A percentile compares a stretch with the other conserved stretches of the same genome.
Evolutionary conservation across 2,113 vertebrate genomes (phyloP).

Genomic region (Columba livia): DNA sequence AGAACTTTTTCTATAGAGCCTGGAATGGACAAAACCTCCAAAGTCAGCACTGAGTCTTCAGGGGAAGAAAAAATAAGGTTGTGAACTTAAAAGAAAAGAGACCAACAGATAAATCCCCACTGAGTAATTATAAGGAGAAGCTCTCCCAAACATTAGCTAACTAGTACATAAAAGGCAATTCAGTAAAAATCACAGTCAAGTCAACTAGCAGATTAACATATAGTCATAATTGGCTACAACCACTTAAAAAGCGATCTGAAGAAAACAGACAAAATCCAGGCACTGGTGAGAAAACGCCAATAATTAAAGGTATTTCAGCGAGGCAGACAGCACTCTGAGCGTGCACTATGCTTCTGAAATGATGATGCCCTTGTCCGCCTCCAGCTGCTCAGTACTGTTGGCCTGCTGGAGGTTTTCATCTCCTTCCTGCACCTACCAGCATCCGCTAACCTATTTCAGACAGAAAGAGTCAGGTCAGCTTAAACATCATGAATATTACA

Average conservation of each 20-base stretch:
- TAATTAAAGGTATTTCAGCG: slow-evolving; percentile 3
- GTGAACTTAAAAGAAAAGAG: slow-evolving; percentile 17
- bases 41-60: slow-evolving; percentile 13
- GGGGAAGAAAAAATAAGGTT: not conserved
- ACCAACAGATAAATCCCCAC: slow-evolving; percentile 9
- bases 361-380: not conserved
- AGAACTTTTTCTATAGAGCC: slow-evolving; percentile 31
- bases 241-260: not conserved
- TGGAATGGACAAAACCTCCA: slow-evolving; percentile 39
- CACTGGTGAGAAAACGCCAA: not conserved
- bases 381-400: not conserved
- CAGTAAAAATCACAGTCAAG: not conserved
- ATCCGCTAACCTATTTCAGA: not conserved
- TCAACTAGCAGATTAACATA: slow-evolving; percentile 30
- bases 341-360: not conserved
- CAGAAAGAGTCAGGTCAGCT: not conserved
- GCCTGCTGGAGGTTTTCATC: slow-evolving; percentile 18
- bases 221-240: not conserved
- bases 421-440: not conserved
- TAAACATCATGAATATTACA: not conserved
- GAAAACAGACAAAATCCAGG: not conserved
- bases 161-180: not conserved
- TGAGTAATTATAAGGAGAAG: slow-evolving; percentile 22
- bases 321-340: not conserved
- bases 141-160: slow-evolving; percentile 26